Base-by-base conservation (phyloP, 2,797 vertebrate species). In the Thamnophis elegans region DNA sequence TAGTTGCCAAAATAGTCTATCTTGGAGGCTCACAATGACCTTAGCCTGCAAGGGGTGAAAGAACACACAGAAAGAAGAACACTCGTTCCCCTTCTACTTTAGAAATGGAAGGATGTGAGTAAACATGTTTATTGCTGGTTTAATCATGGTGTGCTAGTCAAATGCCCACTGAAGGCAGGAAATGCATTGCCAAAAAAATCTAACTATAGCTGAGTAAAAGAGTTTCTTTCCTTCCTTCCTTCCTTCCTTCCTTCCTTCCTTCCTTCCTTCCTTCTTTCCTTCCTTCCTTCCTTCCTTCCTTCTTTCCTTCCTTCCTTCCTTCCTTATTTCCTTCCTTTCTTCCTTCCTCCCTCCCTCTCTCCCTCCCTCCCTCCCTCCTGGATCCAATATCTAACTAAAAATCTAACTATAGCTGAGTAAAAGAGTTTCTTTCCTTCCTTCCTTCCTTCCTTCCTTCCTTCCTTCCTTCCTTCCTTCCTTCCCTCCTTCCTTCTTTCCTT, bases 1-100 rank as follows among this genome's bases (percentile, higher is more conserved):
- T 98, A 95, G 96, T 97, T 97, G 97, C 96, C 96, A 97, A 97
- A 97, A 97, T 96, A 95, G 96, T 95, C 93, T 95, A 92, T 97
- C 96, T 97, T 97, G 96, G 97, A 97, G 97, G 97, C 96, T 95
- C 96, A 94, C 96, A 95, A 95, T 96, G 97, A 97, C 97, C 97
- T 97, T 95, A 95, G 92, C 94, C 95, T 95, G 95, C 96, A 92
- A 95, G 90, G 95, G 94, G 68, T 91, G 96, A 95, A 96, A 95
- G 94, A 95, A 96, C 85, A 85, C 93, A 96, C 92, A 92, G 7
- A 88, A 73, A 59, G 54, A 56, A 85, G n/a, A 78, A 42, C 10
- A 16, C 26, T 58, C 25, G 22, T 68, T 47, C 91, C 82, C 51
- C 78, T 55, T 56, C 88, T 51, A 53, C 26, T 82, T 89, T 9